Conservation (phyloP, 2,888 invertebrate genomes). For the Teinopalpus imperialis region DNA sequence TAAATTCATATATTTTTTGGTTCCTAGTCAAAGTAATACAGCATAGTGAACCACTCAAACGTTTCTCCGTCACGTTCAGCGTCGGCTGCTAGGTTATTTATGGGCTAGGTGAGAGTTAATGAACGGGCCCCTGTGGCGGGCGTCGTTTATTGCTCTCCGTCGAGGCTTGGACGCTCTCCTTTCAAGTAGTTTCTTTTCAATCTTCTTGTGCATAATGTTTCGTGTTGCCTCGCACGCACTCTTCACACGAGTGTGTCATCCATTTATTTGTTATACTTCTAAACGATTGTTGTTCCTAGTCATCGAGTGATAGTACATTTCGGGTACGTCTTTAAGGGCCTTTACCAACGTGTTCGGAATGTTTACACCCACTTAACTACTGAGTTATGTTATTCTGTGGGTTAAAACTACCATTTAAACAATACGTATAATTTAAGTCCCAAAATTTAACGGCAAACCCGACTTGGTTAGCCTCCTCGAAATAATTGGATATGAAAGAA, state of each 20-base stretch:
- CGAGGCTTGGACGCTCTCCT: constrained; percentile 71
- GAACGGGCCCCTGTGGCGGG: constrained; percentile 65
- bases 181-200: constrained; percentile 76
- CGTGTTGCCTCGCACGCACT: constrained; percentile 70
- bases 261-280: constrained; percentile 75
- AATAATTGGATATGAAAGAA: no score
- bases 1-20: no score
- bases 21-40: no score
- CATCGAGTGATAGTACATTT: constrained; percentile 60
- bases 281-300: constrained; percentile 59
- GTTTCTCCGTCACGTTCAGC: constrained; percentile 41
- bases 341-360: constrained; percentile 46
- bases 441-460: no score
- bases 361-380: constrained; percentile 60
- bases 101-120: constrained; percentile 69
- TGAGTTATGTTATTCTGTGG: constrained; percentile 48
- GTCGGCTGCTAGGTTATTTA: constrained; percentile 57
- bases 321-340: constrained; percentile 56
- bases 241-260: constrained; percentile 59
- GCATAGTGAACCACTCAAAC: not conserved
- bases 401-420: constrained; percentile 2
- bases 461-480: no score
- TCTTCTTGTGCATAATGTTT: constrained; percentile 76
- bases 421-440: no score
- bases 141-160: constrained; percentile 74